A percentile compares a stretch with the other conserved stretches of the same genome.
Conservation (phyloP, 2,797 vertebrate species). For the Acomys russatus region DNA sequence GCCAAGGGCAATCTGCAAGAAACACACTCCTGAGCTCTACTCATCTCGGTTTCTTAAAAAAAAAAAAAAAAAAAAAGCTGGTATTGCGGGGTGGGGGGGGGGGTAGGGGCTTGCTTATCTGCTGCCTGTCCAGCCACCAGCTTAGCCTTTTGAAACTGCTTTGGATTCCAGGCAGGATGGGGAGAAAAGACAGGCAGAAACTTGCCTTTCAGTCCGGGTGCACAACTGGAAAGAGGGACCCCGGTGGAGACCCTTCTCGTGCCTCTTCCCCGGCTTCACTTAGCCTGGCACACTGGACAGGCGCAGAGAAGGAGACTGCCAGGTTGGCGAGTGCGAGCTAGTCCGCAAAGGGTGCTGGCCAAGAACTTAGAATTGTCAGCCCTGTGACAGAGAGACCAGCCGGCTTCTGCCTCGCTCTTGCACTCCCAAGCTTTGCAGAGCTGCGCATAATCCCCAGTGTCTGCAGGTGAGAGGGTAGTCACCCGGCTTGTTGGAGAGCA, state of each 20-base stretch:
- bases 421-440: not conserved
- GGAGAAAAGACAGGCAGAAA: not conserved
- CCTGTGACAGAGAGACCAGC: not conserved
- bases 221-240: not conserved
- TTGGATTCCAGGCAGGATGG: not conserved
- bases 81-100: not conserved
- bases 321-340: not conserved
- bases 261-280: not conserved
- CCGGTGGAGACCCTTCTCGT: not conserved
- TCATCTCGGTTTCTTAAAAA: not conserved
- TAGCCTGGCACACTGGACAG: not conserved
- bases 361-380: not conserved
- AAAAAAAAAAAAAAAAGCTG: not conserved
- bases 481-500: not conserved
- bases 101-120: not conserved
- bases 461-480: not conserved
- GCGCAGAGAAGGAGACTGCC: not conserved
- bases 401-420: not conserved
- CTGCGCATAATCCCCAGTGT: not conserved
- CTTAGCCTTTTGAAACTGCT: fast-evolving
- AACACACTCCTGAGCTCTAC: not conserved
- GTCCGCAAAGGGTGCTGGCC: constrained; percentile 30
- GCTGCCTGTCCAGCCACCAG: not conserved
- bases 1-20: not conserved
- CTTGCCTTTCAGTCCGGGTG: not conserved